phyloP scores from a whole-genome alignment of 92 coral and sea anemone genomes.

The Plumapathes pennacea region DNA sequence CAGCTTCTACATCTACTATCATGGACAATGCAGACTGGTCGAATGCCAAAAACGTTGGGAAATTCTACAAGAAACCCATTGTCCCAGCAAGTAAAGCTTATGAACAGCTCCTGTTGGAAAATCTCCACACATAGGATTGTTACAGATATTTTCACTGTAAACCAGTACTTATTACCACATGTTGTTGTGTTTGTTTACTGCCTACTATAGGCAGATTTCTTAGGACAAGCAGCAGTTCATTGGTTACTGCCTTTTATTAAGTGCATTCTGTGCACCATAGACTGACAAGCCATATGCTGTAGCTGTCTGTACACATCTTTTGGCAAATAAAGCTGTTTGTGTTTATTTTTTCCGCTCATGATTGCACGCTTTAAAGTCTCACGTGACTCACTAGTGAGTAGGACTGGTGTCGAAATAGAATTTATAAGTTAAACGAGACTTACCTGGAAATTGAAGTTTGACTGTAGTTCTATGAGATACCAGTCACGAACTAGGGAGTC shows the following conservation, averaged over 20 bases:
- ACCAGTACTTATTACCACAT: slow-evolving; percentile 8
- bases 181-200: slow-evolving; percentile 14
- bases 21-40: slow-evolving; percentile 23
- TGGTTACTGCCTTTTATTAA: too few relatives aligned
- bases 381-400: slow-evolving; percentile 13
- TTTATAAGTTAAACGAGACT: slow-evolving; percentile 3
- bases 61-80: slow-evolving; percentile 9
- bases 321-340: slow-evolving; percentile 9
- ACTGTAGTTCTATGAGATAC: slow-evolving; percentile 7
- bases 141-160: slow-evolving; percentile 6
- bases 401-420: background rate
- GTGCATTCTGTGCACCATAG: too few relatives aligned
- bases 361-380: slow-evolving; percentile 20
- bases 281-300: slow-evolving; percentile 18
- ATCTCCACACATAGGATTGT: slow-evolving; percentile 20
- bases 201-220: too few relatives aligned
- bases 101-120: slow-evolving; percentile 17
- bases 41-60: slow-evolving; percentile 9
- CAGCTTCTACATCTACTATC: slow-evolving; percentile 21
- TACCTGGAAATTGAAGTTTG: slow-evolving; percentile 1
- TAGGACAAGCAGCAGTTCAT: slow-evolving; percentile 7
- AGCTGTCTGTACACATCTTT: slow-evolving; percentile 7
- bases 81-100: slow-evolving; percentile 11
- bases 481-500: slow-evolving; percentile 2
- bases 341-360: slow-evolving; percentile 20